Evolutionary conservation across 2,797 vertebrate genomes (phyloP), one percentile per base, ranked within the genome.

Genomic region (Sternarchorhynchus goeldii): DNA sequence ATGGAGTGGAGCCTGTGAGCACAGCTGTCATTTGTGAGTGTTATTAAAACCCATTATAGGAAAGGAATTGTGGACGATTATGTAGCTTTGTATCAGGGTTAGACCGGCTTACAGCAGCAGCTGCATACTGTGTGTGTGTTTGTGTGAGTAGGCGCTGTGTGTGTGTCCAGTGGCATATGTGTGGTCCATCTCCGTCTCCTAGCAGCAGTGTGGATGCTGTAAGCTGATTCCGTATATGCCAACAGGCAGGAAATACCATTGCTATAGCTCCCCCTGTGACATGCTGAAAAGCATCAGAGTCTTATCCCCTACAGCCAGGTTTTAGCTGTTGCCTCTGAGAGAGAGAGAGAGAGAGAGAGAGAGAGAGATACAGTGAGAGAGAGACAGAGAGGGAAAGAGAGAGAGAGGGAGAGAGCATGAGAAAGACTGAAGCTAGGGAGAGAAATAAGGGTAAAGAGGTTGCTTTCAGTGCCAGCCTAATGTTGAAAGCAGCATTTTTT

Each of bases 401-500:
- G 60, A 57, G 71, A 80, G 34, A 74, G 71, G 85, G 88, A 87
- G 89, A 90, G 85, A 45, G n/a, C 29, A 53, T 21, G 39, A n/a
- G 25, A 81, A 76, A 45, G 71, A 63, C 39, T 25, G 71, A 39
- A 63, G 55, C 25, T 12, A 59, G 53, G 25, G 56, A 21, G 75
- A 34, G 34, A 5, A 8, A 73, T 53, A 57, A 2, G 31, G 25
- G 59, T 17, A 60, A 31, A 85, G 87, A 86, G 88, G 75, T 59
- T 81, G 29, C 64, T 83, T 81, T 87, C 75, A 84, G 20, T 67
- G 80, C 65, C 81, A 64, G 64, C 82, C 83, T 83, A 83, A 56
- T 29, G 75, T 55, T 75, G n/a, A 64, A 64, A 65, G 34, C 16
- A 64, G 20, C 58, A 34, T 58, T 45, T 77, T 74, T 73, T 64